Evolutionary conservation across 2,888 invertebrate genomes (phyloP), one percentile per base, ranked within the genome.

Genomic region (Lepidochrysops patricia): DNA sequence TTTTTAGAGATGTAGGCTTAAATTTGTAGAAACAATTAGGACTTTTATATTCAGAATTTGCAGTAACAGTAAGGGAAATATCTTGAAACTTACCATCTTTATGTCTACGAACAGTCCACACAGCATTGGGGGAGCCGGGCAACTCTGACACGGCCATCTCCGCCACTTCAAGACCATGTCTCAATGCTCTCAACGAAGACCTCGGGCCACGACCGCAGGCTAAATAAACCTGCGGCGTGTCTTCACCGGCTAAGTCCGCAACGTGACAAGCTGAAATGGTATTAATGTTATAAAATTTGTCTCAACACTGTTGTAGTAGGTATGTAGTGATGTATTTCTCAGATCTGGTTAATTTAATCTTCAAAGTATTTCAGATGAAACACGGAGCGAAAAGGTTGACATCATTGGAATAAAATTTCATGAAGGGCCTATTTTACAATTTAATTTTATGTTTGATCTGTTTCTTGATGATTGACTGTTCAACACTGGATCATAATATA

Each of bases 111-210:
- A 99, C 99, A 29, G 99, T 99, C 99, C 99, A 99, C 1, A 99
- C 99, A 72, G 99, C 99, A 89, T 98, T 99, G 1, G 99, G 99
- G 76, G 98, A 99, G 76, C 99, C 99, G n/a, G 99, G 99, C 68
- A 99, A 89, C 84, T 99, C 99, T 25, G 98, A 98, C 2, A 99
- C 98, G 62, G 99, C 99, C 99, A 99, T 99, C 88, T 99, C 99
- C 0, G 98, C 97, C 1, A 99, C 98, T 91, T 99, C 99, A 57
- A 99, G 90, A 70, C 99, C 99, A 82, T 99, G 99, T 25, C 99
- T 91, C 7, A 99, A 86, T 0, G 99, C 97, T 73, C 98, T 91
- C 50, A 99, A 80, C 0, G 98, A 95, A 0, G 99, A 99, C 50
- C 99, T 91, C 0, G 99, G 96, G 0, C 99, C 99, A 64, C 98